Percentiles rank a stretch among this genome's conserved stretches.
Evolutionary conservation across 2,113 vertebrate species (phyloP).

Genomic region (Chlamydotis undulata): DNA sequence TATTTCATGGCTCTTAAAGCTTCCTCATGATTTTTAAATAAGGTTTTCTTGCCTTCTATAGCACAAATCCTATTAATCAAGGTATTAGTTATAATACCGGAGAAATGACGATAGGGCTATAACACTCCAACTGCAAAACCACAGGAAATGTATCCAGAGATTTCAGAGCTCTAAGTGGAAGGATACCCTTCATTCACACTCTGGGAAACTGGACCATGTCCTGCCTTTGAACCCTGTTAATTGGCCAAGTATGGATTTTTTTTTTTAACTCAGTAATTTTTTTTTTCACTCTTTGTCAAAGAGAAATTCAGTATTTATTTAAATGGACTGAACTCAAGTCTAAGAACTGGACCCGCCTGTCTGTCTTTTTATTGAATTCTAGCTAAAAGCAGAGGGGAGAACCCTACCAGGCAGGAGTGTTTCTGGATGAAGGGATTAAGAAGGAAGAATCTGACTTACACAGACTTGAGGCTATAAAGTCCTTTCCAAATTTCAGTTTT

Average conservation of each 20-base stretch:
- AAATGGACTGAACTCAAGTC: not conserved
- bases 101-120: not conserved
- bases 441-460: not conserved
- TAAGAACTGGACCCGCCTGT: not conserved
- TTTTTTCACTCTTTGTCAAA: not conserved
- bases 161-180: not conserved
- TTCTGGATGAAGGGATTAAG: not conserved
- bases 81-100: conserved; percentile 47
- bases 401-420: not conserved
- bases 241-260: not conserved
- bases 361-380: not conserved
- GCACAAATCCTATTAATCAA: conserved; percentile 54
- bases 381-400: not conserved
- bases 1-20: conserved; percentile 56
- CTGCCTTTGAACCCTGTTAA: conserved; percentile 23
- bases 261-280: not conserved
- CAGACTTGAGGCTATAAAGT: not conserved
- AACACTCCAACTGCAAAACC: conserved; percentile 37
- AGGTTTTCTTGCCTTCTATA: not conserved
- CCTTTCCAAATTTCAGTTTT: not conserved
- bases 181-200: conserved; percentile 11
- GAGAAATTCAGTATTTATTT: conserved; percentile 12
- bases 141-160: conserved; percentile 17
- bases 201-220: not conserved
- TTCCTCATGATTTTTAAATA: conserved; percentile 67